Base-by-base conservation (phyloP, 2,113 vertebrate species). In the Eurystomus gularis region DNA sequence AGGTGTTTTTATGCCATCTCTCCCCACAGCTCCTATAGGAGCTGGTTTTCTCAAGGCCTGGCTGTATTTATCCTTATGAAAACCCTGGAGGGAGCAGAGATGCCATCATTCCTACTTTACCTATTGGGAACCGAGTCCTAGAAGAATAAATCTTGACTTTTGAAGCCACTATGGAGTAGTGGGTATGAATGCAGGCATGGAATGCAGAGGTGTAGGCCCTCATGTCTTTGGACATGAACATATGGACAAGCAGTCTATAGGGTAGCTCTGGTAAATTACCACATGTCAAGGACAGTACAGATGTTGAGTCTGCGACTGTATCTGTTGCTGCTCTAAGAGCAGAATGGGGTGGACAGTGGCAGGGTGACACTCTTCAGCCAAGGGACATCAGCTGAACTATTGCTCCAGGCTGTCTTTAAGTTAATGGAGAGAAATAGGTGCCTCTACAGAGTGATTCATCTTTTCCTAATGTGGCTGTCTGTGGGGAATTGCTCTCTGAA, bases 351-450 rank as follows among this genome's bases (percentile, higher is more conserved):
- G 69, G 51, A 16, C 55, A 94, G 61, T 84, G 70, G 21, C 57
- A 61, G 48, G 77, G 72, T 25, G 48, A 91, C 42, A 40, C 24
- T 57, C 39, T 11, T 68, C 73, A 76, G 57, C 73, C 19, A 40
- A 52, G 11, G 31, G 11, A 89, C 57, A 57, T 87, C 39, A 29
- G n/a, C 48, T 93, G 77, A 96, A 72, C 52, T 79, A 11, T 55
- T 39, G 58, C 61, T 79, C 42, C 62, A 84, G 65, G 39, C 73
- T 95, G 69, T 91, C 91, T 93, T 76, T 60, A 72, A 84, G 60
- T n/a, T 95, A 94, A 93, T 96, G 83, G 81, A 91, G 94, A 94
- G 81, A 93, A 96, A 95, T 93, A 37, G 29, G 17, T 91, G 35
- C n/a, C 54, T 60, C 57, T 33, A 57, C 13, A 69, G 60, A 35